Conservation (phyloP, 2,888 invertebrate species). For the Sepiola atlantica region DNA sequence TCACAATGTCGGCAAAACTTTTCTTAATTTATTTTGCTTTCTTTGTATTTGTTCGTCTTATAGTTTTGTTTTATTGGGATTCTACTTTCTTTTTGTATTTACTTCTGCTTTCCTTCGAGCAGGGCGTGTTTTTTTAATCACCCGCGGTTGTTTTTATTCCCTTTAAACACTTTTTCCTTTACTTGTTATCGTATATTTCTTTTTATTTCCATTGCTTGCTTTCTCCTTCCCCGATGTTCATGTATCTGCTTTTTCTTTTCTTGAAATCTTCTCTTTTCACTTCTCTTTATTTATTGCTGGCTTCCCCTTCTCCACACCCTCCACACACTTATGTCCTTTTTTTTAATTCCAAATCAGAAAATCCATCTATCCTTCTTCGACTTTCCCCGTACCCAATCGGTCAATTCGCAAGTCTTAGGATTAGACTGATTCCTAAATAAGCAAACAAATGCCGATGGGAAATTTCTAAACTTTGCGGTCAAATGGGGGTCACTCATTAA, state of each 20-base stretch:
- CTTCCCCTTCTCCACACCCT: neutral
- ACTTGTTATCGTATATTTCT: neutral
- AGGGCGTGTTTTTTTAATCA: conserved; percentile 10
- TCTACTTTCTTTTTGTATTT: neutral
- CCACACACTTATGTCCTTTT: neutral
- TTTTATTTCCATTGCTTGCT: neutral
- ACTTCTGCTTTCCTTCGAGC: conserved; percentile 32
- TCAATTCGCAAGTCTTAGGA: neutral
- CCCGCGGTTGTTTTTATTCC: conserved; percentile 20
- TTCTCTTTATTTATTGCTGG: neutral
- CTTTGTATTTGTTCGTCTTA: neutral
- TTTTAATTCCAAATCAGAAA: neutral
- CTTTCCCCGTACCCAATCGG: neutral
- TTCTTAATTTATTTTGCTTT: neutral
- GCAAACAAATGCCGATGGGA: conserved; percentile 8
- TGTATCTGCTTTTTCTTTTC: neutral
- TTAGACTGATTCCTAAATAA: neutral
- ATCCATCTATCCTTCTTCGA: neutral
- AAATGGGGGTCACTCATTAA: conserved; percentile 32
- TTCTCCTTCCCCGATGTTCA: neutral
- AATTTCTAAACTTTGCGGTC: neutral
- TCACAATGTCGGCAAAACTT: neutral
- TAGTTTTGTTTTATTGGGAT: neutral
- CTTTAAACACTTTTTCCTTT: neutral
- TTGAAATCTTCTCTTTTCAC: neutral